phyloP scores from a whole-genome alignment of 2,797 vertebrate species.

The Chromis chromis region DNA sequence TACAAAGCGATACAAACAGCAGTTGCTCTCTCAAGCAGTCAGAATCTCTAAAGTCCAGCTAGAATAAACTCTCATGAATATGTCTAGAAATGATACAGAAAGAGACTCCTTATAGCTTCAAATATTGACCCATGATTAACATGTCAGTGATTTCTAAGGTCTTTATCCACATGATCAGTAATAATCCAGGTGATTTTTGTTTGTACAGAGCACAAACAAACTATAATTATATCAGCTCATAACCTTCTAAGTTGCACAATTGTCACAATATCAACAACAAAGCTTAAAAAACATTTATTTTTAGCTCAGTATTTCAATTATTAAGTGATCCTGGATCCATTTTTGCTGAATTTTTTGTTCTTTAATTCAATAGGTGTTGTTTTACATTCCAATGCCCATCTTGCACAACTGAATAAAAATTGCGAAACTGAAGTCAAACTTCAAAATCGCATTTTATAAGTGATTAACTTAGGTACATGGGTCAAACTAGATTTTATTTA shows the following conservation, averaged over 20 bases:
- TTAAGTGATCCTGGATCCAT: neutral
- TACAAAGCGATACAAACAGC: neutral
- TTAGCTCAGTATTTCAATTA: neutral
- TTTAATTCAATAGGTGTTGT: neutral
- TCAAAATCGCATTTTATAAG: too few species aligned
- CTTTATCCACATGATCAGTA: too few species aligned
- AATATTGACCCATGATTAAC: too few species aligned
- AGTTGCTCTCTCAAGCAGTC: neutral
- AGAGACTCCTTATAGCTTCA: accelerated
- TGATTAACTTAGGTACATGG: too few species aligned
- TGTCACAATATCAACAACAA: neutral
- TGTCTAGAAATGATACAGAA: neutral
- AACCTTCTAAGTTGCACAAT: too few species aligned
- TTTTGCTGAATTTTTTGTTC: neutral
- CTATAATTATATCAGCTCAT: too few species aligned
- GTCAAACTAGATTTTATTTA: too few species aligned
- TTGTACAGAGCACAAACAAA: too few species aligned
- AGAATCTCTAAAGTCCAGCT: neutral
- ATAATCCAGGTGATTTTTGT: too few species aligned
- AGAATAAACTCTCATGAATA: neutral
- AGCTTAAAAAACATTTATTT: neutral
- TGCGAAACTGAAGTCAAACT: too few species aligned
- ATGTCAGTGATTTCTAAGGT: too few species aligned
- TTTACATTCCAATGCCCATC: neutral
- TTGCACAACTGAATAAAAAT: neutral